A percentile compares a stretch with the other conserved stretches of the same genome.
Evolutionary conservation across 2,888 invertebrate genomes (phyloP).

Genomic region (Nephrotoma guestfalica): DNA sequence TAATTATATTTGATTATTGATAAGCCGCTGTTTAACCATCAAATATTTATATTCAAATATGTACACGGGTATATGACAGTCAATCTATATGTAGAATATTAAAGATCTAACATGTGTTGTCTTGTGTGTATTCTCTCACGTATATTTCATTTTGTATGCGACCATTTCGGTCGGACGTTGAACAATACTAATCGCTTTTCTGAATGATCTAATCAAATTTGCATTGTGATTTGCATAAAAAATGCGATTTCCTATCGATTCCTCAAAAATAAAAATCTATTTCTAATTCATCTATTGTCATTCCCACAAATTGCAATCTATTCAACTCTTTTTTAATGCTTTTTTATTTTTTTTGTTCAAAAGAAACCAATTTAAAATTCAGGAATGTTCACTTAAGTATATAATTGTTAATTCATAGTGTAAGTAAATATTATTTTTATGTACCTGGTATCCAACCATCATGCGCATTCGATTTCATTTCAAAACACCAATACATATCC

Average conservation of each 20-base stretch:
- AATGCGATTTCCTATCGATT: neutral
- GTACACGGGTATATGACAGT: neutral
- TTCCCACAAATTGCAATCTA: neutral
- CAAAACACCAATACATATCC: neutral
- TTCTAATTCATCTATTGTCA: neutral
- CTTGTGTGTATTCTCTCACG: neutral
- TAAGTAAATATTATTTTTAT: neutral
- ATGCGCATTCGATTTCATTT: neutral
- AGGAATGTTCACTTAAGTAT: neutral
- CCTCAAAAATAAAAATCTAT: neutral
- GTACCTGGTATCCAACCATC: neutral
- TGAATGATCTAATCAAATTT: neutral
- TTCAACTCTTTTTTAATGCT: neutral
- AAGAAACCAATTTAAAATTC: neutral
- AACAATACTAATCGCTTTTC: neutral
- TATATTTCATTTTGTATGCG: neutral
- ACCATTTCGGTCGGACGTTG: neutral
- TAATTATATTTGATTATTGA: neutral
- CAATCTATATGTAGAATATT: neutral
- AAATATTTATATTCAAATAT: neutral
- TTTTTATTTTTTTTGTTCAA: neutral
- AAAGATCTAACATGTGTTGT: neutral
- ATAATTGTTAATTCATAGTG: neutral
- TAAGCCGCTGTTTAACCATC: neutral
- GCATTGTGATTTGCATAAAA: neutral